These are phyloP conservation scores for Corythornis madagascariensis DNA, from an alignment of 2,113 vertebrate species.

Conservation along the genomic window DNA sequence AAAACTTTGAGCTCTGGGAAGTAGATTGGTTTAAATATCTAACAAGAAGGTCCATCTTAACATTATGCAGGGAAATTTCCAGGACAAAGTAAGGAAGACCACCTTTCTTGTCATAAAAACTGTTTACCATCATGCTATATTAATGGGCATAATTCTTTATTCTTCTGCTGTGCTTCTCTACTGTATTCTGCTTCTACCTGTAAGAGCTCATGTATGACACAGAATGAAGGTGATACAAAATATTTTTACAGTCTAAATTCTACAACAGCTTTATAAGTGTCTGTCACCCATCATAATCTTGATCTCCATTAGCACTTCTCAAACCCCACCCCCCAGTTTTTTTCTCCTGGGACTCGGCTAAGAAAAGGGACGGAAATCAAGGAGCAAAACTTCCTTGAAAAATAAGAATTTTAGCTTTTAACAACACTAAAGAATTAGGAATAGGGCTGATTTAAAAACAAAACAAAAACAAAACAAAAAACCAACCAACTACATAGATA, in stretches of 20 bases:
- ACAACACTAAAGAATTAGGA: background rate
- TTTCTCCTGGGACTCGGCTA: background rate
- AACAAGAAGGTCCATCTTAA: background rate
- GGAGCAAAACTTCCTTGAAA: background rate
- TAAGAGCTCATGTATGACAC: background rate
- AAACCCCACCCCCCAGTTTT: background rate
- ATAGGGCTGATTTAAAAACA: background rate
- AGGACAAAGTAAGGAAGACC: background rate
- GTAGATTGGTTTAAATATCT: background rate
- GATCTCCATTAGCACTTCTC: background rate
- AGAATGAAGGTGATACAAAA: background rate
- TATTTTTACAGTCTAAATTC: background rate
- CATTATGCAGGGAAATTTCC: background rate
- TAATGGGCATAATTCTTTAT: background rate
- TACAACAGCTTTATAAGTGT: background rate
- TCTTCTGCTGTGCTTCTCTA: background rate
- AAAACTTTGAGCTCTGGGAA: background rate
- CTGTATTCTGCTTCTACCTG: background rate
- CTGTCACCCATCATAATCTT: background rate
- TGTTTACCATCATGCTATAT: background rate
- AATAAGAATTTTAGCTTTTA: background rate
- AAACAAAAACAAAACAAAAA: background rate
- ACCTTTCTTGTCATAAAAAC: background rate
- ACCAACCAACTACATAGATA: background rate
- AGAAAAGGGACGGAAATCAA: background rate